phyloP scores from a whole-genome alignment of 2,797 vertebrate species.

The Leptoclinus maculatus region DNA sequence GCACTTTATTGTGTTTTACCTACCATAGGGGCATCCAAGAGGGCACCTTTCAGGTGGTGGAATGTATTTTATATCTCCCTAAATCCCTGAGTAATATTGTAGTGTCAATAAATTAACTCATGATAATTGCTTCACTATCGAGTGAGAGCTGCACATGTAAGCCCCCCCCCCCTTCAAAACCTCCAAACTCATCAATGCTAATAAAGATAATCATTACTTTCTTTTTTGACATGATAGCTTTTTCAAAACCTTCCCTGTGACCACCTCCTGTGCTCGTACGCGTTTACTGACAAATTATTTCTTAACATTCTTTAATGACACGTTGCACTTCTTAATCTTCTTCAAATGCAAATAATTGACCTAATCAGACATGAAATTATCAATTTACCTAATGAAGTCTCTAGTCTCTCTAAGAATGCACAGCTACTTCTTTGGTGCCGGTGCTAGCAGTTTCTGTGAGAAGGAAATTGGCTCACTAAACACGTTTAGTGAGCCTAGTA shows the following conservation, averaged over 20 bases:
- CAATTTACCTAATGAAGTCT: conserved; percentile 37
- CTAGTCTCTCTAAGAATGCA: conserved; percentile 8
- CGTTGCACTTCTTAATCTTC: conserved; percentile 22
- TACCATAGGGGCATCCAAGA: background rate
- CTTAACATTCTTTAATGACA: conserved; percentile 10
- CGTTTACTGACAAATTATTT: background rate
- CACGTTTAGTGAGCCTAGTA: background rate
- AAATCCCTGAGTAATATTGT: conserved; percentile 5
- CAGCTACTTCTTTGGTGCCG: conserved; percentile 3
- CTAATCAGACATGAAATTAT: conserved; percentile 29
- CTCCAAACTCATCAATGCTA: conserved; percentile 8
- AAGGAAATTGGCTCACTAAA: background rate
- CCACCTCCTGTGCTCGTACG: background rate
- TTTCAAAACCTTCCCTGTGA: background rate
- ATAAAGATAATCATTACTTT: conserved; percentile 29
- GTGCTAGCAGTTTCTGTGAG: conserved; percentile 12
- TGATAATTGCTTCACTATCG: conserved; percentile 21
- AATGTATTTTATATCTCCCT: background rate
- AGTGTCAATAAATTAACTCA: conserved; percentile 4
- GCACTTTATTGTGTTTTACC: background rate
- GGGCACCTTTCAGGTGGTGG: background rate
- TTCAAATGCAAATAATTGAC: conserved; percentile 16
- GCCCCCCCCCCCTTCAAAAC: background rate
- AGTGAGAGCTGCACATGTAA: conserved; percentile 8
- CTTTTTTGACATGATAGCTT: background rate